Base-by-base conservation (phyloP, 2,888 invertebrate species). In the Altica lythri region DNA sequence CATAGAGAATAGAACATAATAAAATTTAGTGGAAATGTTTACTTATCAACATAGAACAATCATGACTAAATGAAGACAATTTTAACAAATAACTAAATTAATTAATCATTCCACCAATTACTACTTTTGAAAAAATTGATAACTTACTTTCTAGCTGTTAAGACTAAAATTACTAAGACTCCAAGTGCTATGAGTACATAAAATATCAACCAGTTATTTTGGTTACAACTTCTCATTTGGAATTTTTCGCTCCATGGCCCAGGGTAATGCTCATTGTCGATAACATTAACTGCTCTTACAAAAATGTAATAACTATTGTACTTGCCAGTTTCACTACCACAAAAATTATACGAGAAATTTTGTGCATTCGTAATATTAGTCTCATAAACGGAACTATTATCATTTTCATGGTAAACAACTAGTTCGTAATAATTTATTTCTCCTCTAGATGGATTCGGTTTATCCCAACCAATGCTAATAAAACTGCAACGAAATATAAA, bases 351-450 rank as follows among this genome's bases (percentile, higher is more conserved):
- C n/a, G n/a, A n/a, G n/a, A n/a, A n/a, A n/a, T n/a, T n/a, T n/a
- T n/a, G n/a, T n/a, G n/a, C n/a, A n/a, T n/a, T n/a, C n/a, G n/a
- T n/a, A n/a, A n/a, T n/a, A n/a, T n/a, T n/a, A n/a, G n/a, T n/a
- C n/a, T n/a, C n/a, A n/a, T n/a, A n/a, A n/a, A n/a, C n/a, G n/a
- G n/a, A n/a, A n/a, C n/a, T n/a, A 27, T 53, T 47, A 13, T 50
- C 34, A 10, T 38, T 38, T 30, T 66, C 65, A 29, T 76, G 71
- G 25, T 67, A 74, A 13, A 77, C 67, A 71, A 72, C 77, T 58
- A 84, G 70, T 66, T 83, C 76, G 59, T 81, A 84, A 55, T 78
- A 77, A 57, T 79, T 72, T 12, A 80, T 67, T 6, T 73, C 71
- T 2, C 83, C 83, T 14, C 78, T 77, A 0, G 77, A 64, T 14